These are phyloP conservation scores for Phaedon cochleariae DNA, from an alignment of 2,888 invertebrate species.

Conservation along the genomic window DNA sequence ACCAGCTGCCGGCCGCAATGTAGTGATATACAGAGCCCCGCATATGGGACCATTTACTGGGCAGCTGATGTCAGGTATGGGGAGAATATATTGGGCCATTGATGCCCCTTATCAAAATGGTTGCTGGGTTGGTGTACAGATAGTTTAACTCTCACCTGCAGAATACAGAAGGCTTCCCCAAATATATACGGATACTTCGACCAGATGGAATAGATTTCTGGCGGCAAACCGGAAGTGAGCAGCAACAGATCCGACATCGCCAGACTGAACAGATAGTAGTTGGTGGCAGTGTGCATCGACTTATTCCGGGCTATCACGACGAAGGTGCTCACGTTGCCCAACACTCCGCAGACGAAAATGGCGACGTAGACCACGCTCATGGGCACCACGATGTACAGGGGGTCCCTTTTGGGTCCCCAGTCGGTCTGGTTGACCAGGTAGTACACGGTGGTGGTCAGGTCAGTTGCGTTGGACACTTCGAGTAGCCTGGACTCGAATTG, in stretches of 20 bases:
- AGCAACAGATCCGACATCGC: slow-evolving; percentile 81
- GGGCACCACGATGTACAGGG: slow-evolving; percentile 70
- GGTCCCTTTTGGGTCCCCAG: slow-evolving; percentile 62
- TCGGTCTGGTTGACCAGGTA: slow-evolving; percentile 27
- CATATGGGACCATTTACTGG: no score
- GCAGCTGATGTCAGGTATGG: no score
- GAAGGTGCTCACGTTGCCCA: slow-evolving; percentile 84
- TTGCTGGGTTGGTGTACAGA: not conserved
- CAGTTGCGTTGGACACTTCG: not conserved
- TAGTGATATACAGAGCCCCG: no score
- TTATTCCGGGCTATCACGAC: slow-evolving; percentile 79
- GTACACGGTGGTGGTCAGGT: not conserved
- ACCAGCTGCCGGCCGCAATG: no score
- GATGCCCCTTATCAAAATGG: no score
- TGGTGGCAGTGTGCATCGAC: slow-evolving; percentile 86
- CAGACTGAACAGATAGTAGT: slow-evolving; percentile 82
- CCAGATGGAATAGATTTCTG: slow-evolving; percentile 81
- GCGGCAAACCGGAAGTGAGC: slow-evolving; percentile 79
- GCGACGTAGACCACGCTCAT: slow-evolving; percentile 73
- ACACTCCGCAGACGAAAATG: slow-evolving; percentile 77
- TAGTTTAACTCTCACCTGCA: slow-evolving; percentile 63
- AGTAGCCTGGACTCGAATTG: not conserved
- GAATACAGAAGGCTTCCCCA: slow-evolving; percentile 80
- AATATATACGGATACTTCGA: slow-evolving; percentile 80
- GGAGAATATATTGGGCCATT: no score